Conservation (phyloP, 1,140 invertebrate species). For the Alviniconcha marisindica region DNA sequence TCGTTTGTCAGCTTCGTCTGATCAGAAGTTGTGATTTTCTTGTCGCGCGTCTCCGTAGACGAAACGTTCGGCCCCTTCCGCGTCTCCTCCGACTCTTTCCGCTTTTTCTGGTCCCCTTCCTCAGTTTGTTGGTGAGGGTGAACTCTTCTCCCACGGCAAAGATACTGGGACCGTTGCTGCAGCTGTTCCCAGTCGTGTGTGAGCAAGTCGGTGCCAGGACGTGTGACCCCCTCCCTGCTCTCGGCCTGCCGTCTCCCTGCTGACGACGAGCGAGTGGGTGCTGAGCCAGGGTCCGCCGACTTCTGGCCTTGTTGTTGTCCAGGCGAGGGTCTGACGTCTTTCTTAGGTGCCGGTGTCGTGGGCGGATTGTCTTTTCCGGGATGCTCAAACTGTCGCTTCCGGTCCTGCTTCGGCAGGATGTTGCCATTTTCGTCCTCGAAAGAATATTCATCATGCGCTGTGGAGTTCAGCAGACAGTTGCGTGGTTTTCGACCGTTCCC, state of each 20-base stretch:
- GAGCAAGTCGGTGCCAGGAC: no score
- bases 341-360: neutral
- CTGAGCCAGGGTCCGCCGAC: no score
- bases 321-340: neutral
- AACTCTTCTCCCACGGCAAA: neutral
- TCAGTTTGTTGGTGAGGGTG: neutral
- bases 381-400: neutral
- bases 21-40: no score
- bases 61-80: no score
- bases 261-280: no score
- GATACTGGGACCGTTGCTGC: neutral
- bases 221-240: no score
- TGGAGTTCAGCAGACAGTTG: no score
- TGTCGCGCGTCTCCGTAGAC: no score
- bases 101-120: neutral
- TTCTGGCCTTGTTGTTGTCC: neutral
- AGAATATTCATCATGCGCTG: neutral
- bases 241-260: no score
- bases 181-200: conserved; percentile 10
- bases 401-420: neutral
- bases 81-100: neutral
- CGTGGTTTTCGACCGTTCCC: no score
- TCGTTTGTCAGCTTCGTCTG: no score
- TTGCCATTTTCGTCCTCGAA: neutral
- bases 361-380: neutral